Evolutionary conservation across 2,113 vertebrate genomes (phyloP).

Genomic region (Eublepharis macularius): DNA sequence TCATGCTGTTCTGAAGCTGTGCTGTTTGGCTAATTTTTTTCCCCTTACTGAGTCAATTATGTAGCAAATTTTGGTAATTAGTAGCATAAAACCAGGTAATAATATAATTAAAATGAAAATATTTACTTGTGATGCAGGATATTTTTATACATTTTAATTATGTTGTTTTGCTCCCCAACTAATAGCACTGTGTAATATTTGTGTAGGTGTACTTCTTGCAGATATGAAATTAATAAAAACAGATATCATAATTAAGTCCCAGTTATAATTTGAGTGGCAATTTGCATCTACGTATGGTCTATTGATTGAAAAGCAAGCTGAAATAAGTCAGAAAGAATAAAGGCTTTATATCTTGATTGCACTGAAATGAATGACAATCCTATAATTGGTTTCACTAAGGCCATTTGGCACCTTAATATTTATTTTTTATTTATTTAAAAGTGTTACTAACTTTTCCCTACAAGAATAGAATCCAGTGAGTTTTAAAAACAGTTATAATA

Average conservation of each 20-base stretch:
- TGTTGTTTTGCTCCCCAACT: slow-evolving; percentile 65
- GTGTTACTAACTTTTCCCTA: too few relatives aligned
- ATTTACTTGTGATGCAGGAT: slow-evolving; percentile 70
- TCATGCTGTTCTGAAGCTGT: slow-evolving; percentile 66
- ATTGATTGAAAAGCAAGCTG: slow-evolving; percentile 57
- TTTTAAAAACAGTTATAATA: too few relatives aligned
- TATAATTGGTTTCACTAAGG: not conserved
- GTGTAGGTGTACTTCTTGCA: slow-evolving; percentile 67
- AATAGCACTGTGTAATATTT: slow-evolving; percentile 71
- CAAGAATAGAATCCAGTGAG: too few relatives aligned
- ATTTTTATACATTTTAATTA: slow-evolving; percentile 76
- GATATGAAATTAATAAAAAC: slow-evolving; percentile 72
- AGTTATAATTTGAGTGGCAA: slow-evolving; percentile 71
- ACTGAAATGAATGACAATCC: not conserved
- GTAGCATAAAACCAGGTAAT: slow-evolving; percentile 77
- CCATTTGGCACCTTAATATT: not conserved
- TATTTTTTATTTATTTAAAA: too few relatives aligned
- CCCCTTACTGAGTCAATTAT: slow-evolving; percentile 76
- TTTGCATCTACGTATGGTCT: slow-evolving; percentile 60
- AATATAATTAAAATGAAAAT: slow-evolving; percentile 83
- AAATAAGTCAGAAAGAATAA: slow-evolving; percentile 50
- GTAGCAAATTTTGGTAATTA: slow-evolving; percentile 78
- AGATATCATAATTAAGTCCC: slow-evolving; percentile 62
- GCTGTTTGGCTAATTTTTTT: slow-evolving; percentile 68
- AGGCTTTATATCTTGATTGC: not conserved